Evolutionary conservation across 2,888 invertebrate genomes (phyloP), one percentile per base, ranked within the genome.

Genomic region (Cephus rjabovi): DNA sequence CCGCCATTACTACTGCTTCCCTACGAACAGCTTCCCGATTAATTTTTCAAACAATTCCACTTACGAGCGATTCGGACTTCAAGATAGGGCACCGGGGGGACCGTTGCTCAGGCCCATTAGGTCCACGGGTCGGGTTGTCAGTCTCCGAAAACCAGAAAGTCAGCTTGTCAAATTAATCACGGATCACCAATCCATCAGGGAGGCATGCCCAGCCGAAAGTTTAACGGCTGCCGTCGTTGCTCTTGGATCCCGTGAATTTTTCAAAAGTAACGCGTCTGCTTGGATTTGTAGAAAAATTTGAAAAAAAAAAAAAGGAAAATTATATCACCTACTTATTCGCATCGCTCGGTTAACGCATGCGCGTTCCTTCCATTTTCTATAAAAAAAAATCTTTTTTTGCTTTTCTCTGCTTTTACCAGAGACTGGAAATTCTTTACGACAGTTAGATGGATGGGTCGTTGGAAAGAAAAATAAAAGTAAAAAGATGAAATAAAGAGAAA

Each of bases 101-200:
- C 73, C 68, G 78, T 69, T 37, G 76, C 70, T 78, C 76, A 40
- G 71, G 76, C 85, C 90, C 90, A 90, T 90, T 90, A 89, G 84
- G 87, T 79, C 74, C 76, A 83, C 83, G 81, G 85, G 79, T 81
- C 81, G 73, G 79, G 83, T 34, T 83, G 89, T 89, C 89, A 89
- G 78, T 78, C 78, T 78, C 85, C 90, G 87, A 91, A 91, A 91
- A 91, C 91, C 91, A 90, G 91, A 91, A 91, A 91, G 91, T 91
- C 91, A 90, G 89, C 91, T 91, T 91, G 91, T 91, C 91, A 91
- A 91, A 91, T 91, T 91, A 91, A 91, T 91, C 91, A 91, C 90
- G 91, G 91, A 90, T 91, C 91, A 91, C 91, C 91, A 91, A 91
- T 91, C 91, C 91, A 91, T 91, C 91, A 91, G 90, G 85, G 70